These are phyloP conservation scores for Cepaea hortensis DNA, from an alignment of 2,888 invertebrate genomes.

Conservation along the genomic window DNA sequence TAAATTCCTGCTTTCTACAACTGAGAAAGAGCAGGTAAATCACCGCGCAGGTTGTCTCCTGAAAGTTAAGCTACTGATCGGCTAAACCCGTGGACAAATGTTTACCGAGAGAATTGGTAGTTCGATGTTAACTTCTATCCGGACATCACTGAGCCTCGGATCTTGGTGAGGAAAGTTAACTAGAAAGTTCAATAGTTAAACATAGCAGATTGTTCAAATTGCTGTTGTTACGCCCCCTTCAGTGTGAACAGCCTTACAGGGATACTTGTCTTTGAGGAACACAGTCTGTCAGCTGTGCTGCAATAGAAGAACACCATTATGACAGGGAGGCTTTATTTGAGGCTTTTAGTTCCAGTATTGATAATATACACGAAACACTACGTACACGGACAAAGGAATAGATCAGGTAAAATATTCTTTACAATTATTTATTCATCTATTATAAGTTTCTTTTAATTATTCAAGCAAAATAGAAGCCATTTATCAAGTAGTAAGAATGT, in stretches of 20 bases:
- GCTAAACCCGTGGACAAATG: neutral
- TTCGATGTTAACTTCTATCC: too few relatives aligned
- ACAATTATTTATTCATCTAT: neutral
- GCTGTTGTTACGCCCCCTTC: neutral
- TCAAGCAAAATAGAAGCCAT: too few relatives aligned
- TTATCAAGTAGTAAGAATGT: too few relatives aligned
- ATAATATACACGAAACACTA: neutral
- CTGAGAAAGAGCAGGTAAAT: too few relatives aligned
- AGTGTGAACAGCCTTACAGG: neutral
- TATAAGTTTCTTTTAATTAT: too few relatives aligned
- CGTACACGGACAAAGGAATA: neutral
- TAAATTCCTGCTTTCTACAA: too few relatives aligned
- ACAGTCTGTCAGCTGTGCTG: neutral
- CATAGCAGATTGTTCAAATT: neutral
- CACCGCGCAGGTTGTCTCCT: too few relatives aligned
- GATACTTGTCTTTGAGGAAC: neutral
- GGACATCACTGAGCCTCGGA: too few relatives aligned
- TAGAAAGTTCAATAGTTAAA: neutral
- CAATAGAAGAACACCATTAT: neutral
- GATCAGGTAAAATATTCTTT: neutral
- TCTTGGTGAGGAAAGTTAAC: neutral
- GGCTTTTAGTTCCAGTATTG: neutral
- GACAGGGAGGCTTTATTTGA: neutral
- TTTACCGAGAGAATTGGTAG: neutral
- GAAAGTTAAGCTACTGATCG: conserved; percentile 3